Evolutionary conservation across 1,140 invertebrate genomes (phyloP).

Genomic region (Aphidius gifuensis): DNA sequence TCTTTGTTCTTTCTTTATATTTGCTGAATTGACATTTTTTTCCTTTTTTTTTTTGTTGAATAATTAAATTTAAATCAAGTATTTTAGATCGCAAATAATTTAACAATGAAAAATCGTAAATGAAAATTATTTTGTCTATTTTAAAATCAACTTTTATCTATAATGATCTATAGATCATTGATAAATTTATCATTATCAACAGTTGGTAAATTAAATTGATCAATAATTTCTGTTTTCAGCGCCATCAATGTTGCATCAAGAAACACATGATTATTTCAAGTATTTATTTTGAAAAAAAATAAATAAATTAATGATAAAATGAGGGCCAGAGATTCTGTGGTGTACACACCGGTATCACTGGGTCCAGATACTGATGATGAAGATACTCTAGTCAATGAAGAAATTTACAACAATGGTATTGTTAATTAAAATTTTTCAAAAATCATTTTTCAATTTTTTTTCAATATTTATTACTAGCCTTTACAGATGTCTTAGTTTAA

Average conservation of each 20-base stretch:
- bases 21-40: background rate
- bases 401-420: conserved; percentile 52
- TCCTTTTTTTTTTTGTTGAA: background rate
- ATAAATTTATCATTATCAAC: background rate
- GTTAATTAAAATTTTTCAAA: conserved; percentile 7
- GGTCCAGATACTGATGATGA: conserved; percentile 53
- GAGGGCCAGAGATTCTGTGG: conserved; percentile 50
- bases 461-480: no score
- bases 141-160: no score
- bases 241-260: background rate
- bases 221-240: conserved; percentile 3
- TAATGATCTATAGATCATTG: background rate
- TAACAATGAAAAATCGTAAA: no score
- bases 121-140: no score
- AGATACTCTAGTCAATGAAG: conserved; percentile 52
- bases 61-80: no score
- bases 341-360: conserved; percentile 52
- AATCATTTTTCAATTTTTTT: no score
- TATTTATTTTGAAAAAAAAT: background rate
- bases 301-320: conserved; percentile 29
- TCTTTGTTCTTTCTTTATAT: no score
- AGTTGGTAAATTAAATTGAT: conserved; percentile 8
- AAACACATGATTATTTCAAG: no score
- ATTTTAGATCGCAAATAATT: no score
- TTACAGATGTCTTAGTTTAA: no score